Conservation (phyloP, 2,888 invertebrate genomes). For the Marronus borbonicus region DNA sequence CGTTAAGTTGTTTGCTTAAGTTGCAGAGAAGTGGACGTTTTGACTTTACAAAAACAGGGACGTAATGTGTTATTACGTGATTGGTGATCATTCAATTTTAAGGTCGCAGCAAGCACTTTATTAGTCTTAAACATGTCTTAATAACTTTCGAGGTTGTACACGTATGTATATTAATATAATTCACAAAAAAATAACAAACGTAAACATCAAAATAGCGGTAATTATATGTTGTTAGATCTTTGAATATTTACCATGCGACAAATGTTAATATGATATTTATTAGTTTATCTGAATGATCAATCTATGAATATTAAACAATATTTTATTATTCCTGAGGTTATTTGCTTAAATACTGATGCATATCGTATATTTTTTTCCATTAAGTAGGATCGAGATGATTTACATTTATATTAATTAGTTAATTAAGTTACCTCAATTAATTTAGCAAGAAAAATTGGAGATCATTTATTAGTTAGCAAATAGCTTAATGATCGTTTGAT, state of each 20-base stretch:
- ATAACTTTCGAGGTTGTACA: background rate
- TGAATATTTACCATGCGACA: background rate
- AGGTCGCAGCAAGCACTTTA: too few relatives aligned
- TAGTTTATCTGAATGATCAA: slow-evolving; percentile 27
- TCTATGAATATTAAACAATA: slow-evolving; percentile 31
- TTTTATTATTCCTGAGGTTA: slow-evolving; percentile 8
- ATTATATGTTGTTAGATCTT: background rate
- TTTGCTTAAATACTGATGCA: background rate
- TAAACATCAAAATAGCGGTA: background rate
- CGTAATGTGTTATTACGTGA: too few relatives aligned
- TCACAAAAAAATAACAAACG: background rate
- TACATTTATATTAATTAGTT: slow-evolving; percentile 12
- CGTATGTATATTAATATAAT: background rate
- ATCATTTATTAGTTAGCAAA: background rate
- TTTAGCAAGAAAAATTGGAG: background rate
- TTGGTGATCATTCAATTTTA: too few relatives aligned
- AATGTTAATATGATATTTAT: slow-evolving; percentile 25
- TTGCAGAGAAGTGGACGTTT: background rate
- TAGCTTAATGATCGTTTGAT: background rate
- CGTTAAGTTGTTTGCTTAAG: background rate
- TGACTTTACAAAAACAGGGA: background rate
- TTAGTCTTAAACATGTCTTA: background rate
- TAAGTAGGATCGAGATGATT: slow-evolving; percentile 24
- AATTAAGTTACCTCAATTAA: slow-evolving; percentile 1
- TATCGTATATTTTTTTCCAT: background rate